phyloP scores from a whole-genome alignment of 2,113 vertebrate species.

The Montifringilla adamsi region DNA sequence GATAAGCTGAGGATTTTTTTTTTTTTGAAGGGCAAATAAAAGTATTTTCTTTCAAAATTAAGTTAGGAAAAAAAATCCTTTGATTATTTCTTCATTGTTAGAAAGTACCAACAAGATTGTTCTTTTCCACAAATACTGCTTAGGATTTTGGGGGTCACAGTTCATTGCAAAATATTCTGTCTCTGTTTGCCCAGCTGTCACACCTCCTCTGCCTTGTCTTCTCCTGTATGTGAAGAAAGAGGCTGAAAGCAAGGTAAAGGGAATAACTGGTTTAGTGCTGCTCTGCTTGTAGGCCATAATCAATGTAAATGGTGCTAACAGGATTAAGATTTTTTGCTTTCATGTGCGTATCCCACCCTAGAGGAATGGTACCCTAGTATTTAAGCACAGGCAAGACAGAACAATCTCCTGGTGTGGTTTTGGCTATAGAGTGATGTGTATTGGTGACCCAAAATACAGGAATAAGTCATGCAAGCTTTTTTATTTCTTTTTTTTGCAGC shows the following conservation, averaged over 20 bases:
- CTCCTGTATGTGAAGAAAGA: neutral
- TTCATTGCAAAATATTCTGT: neutral
- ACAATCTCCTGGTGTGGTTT: neutral
- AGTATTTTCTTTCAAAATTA: neutral
- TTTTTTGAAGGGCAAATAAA: neutral
- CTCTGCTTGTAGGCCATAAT: neutral
- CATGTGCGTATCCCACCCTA: neutral
- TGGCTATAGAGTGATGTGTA: neutral
- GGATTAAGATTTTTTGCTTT: neutral
- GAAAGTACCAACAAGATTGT: neutral
- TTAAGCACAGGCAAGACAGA: neutral
- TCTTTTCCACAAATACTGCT: constrained; percentile 7
- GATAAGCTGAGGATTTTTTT: neutral
- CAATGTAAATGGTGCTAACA: neutral
- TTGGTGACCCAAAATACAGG: neutral
- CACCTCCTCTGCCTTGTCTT: neutral
- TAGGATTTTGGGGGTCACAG: constrained; percentile 2
- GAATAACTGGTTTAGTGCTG: neutral
- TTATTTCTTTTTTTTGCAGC: no score
- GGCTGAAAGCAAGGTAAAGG: neutral
- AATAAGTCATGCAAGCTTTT: neutral
- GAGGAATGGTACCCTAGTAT: neutral
- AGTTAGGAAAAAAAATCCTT: neutral
- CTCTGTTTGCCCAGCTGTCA: constrained; percentile 44
- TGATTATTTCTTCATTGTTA: neutral